phyloP scores from a whole-genome alignment of 2,888 invertebrate species.

The Gasteruption jaculator region DNA sequence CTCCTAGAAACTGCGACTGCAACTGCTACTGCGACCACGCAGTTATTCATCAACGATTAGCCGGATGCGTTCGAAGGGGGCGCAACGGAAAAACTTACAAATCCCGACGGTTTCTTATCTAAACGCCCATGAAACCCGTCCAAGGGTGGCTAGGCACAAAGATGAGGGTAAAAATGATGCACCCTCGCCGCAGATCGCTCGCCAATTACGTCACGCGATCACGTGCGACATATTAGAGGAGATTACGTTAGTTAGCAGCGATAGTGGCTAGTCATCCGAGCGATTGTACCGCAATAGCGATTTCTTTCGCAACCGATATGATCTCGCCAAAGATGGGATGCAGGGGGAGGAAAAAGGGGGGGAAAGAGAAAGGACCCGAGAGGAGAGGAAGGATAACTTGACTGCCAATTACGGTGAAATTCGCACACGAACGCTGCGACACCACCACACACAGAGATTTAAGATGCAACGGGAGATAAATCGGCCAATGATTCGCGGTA shows the following conservation, averaged over 20 bases:
- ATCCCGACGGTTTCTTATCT: slow-evolving; percentile 23
- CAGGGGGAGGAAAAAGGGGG: slow-evolving; percentile 21
- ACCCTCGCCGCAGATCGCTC: slow-evolving; percentile 17
- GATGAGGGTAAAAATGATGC: slow-evolving; percentile 30
- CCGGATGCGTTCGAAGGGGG: no score
- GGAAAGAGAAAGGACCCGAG: no score
- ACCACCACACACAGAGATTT: slow-evolving; percentile 8
- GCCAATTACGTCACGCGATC: slow-evolving; percentile 33
- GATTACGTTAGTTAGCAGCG: slow-evolving; percentile 34
- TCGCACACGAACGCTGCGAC: slow-evolving; percentile 16
- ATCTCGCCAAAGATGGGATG: background rate
- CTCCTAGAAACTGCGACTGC: no score
- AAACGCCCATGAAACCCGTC: slow-evolving; percentile 27
- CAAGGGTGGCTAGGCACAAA: slow-evolving; percentile 18
- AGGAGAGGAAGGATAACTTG: no score
- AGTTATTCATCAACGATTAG: no score
- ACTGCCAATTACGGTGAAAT: slow-evolving; percentile 29
- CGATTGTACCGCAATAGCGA: slow-evolving; percentile 1
- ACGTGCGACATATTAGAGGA: slow-evolving; percentile 40
- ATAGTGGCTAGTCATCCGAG: slow-evolving; percentile 18
- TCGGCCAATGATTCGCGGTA: slow-evolving; percentile 6
- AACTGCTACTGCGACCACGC: no score
- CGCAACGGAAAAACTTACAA: no score
- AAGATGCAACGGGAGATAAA: slow-evolving; percentile 16
- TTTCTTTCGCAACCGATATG: slow-evolving; percentile 12